phyloP scores from a whole-genome alignment of 2,888 invertebrate species.

The Watsonalla cultraria region DNA sequence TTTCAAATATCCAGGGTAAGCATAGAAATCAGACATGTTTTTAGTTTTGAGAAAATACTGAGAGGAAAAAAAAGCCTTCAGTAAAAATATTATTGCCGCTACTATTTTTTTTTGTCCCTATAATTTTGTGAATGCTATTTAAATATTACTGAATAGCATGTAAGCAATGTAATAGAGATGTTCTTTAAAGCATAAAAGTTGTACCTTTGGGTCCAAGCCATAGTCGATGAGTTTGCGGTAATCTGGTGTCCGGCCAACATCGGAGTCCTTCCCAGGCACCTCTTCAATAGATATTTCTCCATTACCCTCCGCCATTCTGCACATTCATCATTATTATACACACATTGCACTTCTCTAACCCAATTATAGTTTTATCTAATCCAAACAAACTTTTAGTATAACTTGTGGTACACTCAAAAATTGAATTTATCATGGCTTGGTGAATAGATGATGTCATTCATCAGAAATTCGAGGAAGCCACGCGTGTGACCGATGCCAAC shows the following conservation, averaged over 20 bases:
- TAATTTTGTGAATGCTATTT: too few species aligned
- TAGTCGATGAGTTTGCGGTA: slow-evolving; percentile 96
- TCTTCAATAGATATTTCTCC: slow-evolving; percentile 89
- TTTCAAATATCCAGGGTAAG: too few species aligned
- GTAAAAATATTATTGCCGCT: too few species aligned
- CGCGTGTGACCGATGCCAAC: slow-evolving; percentile 51
- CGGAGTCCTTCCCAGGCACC: slow-evolving; percentile 82
- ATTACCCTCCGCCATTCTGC: slow-evolving; percentile 91
- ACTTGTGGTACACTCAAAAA: slow-evolving; percentile 33
- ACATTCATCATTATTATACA: slow-evolving; percentile 71
- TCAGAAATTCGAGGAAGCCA: slow-evolving; percentile 64
- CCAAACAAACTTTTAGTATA: slow-evolving; percentile 27
- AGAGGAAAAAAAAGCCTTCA: too few species aligned
- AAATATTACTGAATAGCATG: neutral
- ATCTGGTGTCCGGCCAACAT: slow-evolving; percentile 90
- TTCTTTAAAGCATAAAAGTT: slow-evolving; percentile 11
- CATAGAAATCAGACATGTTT: too few species aligned
- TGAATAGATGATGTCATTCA: slow-evolving; percentile 68
- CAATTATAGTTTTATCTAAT: slow-evolving; percentile 20
- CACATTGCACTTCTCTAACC: slow-evolving; percentile 57
- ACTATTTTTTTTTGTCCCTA: too few species aligned
- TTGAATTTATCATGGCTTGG: slow-evolving; percentile 45
- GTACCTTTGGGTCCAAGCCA: slow-evolving; percentile 95
- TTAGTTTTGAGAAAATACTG: too few species aligned
- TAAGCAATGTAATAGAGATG: neutral